phyloP scores from a whole-genome alignment of 2,113 vertebrate species.

The Percopsis transmontana region DNA sequence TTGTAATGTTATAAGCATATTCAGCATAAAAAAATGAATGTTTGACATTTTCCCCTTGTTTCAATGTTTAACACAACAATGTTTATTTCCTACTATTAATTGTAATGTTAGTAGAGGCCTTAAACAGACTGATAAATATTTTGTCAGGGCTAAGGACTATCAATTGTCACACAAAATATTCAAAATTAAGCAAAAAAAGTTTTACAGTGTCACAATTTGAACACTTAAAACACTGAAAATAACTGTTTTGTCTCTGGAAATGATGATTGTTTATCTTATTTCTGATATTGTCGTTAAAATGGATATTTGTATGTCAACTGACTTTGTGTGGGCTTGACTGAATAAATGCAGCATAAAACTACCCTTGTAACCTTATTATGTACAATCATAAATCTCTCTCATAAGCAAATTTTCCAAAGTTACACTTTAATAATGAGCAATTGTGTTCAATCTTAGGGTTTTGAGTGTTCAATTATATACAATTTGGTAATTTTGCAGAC shows the following conservation, averaged over 20 bases:
- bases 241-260: conserved; percentile 19
- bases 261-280: conserved; percentile 31
- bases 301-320: background rate
- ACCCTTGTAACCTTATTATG: too few species aligned
- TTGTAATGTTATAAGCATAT: conserved; percentile 23
- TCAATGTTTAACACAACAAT: conserved; percentile 46
- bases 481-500: too few species aligned
- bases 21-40: conserved; percentile 42
- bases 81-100: conserved; percentile 49
- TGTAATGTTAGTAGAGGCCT: conserved; percentile 72
- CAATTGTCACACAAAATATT: conserved; percentile 47
- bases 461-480: too few species aligned
- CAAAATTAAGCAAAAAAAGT: conserved; percentile 39
- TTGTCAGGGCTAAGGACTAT: conserved; percentile 61
- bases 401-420: too few species aligned
- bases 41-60: conserved; percentile 22
- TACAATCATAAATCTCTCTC: too few species aligned
- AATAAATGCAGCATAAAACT: too few species aligned
- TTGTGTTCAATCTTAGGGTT: too few species aligned
- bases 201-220: conserved; percentile 46
- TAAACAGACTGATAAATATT: conserved; percentile 53
- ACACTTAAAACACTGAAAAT: conserved; percentile 28
- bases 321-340: too few species aligned
- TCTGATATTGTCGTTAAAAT: conserved; percentile 22
- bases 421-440: too few species aligned